Conservation (phyloP, 2,888 invertebrate species). For the Laothoe populi region DNA sequence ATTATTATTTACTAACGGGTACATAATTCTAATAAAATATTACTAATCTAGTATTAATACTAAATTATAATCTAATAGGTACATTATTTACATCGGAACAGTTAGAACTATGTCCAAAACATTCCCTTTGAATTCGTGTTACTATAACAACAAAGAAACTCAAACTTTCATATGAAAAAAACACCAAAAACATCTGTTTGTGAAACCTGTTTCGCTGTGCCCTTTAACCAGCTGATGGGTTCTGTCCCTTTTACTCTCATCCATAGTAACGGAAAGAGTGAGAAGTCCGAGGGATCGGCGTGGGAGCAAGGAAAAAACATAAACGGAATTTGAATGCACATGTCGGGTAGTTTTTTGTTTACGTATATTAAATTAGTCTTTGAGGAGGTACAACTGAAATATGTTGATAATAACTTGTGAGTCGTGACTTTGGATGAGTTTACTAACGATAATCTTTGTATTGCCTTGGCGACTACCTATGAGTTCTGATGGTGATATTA, state of each 20-base stretch:
- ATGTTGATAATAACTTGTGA: too few relatives aligned
- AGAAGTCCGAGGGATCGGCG: conserved; percentile 3
- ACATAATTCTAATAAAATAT: too few relatives aligned
- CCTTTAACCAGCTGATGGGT: conserved; percentile 27
- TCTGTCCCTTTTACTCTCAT: not conserved
- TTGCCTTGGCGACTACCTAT: too few relatives aligned
- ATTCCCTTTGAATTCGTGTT: conserved; percentile 4
- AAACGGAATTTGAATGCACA: conserved; percentile 21
- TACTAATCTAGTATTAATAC: too few relatives aligned
- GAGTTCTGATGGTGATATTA: too few relatives aligned
- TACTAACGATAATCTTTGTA: too few relatives aligned
- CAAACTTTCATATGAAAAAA: conserved; percentile 36
- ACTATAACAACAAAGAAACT: conserved; percentile 32
- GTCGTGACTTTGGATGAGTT: too few relatives aligned
- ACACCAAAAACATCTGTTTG: conserved; percentile 34
- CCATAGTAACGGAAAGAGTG: not conserved
- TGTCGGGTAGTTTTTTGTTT: conserved; percentile 5
- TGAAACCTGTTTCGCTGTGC: conserved; percentile 36
- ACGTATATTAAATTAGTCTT: conserved; percentile 17
- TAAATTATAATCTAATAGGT: too few relatives aligned
- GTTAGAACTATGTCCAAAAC: conserved; percentile 5
- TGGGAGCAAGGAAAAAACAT: conserved; percentile 14
- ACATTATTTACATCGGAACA: too few relatives aligned
- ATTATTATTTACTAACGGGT: too few relatives aligned
- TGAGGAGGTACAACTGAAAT: conserved; percentile 8